phyloP scores from a whole-genome alignment of 2,888 invertebrate genomes.

The Eledona agricola region DNA sequence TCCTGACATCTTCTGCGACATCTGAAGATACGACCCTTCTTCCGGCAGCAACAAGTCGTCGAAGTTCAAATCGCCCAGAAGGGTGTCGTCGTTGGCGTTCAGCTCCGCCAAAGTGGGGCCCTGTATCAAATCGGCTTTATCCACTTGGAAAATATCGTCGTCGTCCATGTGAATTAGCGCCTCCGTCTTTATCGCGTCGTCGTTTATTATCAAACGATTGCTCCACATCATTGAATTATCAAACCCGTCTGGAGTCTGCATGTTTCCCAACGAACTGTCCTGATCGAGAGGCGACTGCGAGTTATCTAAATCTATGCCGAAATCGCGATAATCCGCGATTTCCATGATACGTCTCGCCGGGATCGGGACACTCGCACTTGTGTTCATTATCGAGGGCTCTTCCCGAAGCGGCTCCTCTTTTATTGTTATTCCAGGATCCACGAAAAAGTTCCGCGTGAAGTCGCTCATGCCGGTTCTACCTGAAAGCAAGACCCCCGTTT shows the following conservation, averaged over 20 bases:
- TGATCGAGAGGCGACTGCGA: constrained; percentile 67
- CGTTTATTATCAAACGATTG: constrained; percentile 54
- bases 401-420: constrained; percentile 69
- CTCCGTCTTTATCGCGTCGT: constrained; percentile 64
- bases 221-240: constrained; percentile 63
- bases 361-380: constrained; percentile 72
- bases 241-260: constrained; percentile 59
- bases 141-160: constrained; percentile 89
- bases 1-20: constrained; percentile 36
- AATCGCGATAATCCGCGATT: constrained; percentile 63
- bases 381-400: constrained; percentile 59
- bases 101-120: constrained; percentile 85
- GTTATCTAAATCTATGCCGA: constrained; percentile 67
- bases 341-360: constrained; percentile 66
- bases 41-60: constrained; percentile 83
- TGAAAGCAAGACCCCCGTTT: no score
- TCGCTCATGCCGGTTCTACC: constrained; percentile 71
- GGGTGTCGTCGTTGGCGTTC: constrained; percentile 84
- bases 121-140: constrained; percentile 85
- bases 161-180: constrained; percentile 81
- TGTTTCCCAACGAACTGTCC: constrained; percentile 55
- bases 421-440: constrained; percentile 70
- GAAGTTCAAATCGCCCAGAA: constrained; percentile 85
- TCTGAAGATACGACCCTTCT: constrained; percentile 64
- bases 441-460: constrained; percentile 71